phyloP scores from a whole-genome alignment of 2,113 vertebrate genomes.

The Numida meleagris region DNA sequence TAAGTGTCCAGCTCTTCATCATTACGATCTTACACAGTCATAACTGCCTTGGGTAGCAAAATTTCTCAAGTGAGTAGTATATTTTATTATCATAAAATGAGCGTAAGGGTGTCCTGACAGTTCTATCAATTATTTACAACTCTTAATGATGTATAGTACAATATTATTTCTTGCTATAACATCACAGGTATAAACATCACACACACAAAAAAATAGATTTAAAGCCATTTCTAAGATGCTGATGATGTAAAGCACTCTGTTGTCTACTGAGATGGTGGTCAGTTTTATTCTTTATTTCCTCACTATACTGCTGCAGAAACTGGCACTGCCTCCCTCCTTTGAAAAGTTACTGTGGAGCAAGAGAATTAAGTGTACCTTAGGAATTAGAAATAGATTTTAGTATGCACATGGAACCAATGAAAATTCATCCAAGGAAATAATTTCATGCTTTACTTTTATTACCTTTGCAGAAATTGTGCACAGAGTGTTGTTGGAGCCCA shows the following conservation, averaged over 20 bases:
- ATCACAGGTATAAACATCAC: not conserved
- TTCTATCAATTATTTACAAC: not conserved
- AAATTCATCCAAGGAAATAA: not conserved
- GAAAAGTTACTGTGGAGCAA: not conserved
- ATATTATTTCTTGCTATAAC: not conserved
- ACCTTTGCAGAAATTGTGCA: not conserved
- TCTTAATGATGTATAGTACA: conserved; percentile 11
- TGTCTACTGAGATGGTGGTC: not conserved
- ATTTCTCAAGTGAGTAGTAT: not conserved
- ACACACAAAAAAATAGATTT: not conserved
- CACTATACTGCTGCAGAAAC: not conserved
- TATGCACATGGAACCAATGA: not conserved
- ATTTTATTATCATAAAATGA: not conserved
- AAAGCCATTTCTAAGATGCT: not conserved
- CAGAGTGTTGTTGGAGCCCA: not conserved
- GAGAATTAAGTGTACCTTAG: not conserved
- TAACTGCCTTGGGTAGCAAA: not conserved
- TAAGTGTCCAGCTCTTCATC: not conserved
- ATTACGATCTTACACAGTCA: not conserved
- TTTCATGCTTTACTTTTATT: not conserved
- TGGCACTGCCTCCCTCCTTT: not conserved
- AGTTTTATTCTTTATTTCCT: not conserved
- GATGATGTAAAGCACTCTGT: not conserved
- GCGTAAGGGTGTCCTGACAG: not conserved
- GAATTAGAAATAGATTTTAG: not conserved